phyloP scores from a whole-genome alignment of 2,113 vertebrate species.

The Centropristis striata region DNA sequence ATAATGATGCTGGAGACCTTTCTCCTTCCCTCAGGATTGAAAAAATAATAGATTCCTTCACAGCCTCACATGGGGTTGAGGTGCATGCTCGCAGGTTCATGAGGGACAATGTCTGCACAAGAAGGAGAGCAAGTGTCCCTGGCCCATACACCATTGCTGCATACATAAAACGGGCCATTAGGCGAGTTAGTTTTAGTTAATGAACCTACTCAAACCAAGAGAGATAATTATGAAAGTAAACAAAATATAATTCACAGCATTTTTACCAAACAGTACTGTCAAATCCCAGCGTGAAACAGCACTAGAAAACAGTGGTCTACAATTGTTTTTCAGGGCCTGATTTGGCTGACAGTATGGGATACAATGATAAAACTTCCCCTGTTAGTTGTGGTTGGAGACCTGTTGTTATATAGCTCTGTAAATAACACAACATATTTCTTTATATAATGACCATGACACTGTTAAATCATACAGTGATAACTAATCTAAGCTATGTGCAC shows the following conservation, averaged over 20 bases:
- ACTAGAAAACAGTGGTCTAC: background rate
- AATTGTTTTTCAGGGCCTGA: background rate
- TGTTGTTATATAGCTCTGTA: background rate
- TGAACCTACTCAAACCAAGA: constrained; percentile 39
- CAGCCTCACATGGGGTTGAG: constrained; percentile 89
- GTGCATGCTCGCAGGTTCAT: constrained; percentile 85
- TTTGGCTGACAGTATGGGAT: background rate
- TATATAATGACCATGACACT: background rate
- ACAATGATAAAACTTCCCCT: background rate
- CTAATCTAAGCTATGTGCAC: background rate
- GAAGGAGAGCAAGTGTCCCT: constrained; percentile 82
- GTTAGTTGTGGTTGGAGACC: background rate
- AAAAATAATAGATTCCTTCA: constrained; percentile 93
- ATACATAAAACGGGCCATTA: constrained; percentile 56
- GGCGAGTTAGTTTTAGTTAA: constrained; percentile 51
- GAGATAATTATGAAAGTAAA: constrained; percentile 21
- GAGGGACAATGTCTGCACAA: constrained; percentile 87
- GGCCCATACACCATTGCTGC: constrained; percentile 63
- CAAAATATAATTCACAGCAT: background rate
- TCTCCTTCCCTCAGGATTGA: constrained; percentile 86
- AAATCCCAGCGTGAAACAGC: background rate
- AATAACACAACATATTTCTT: background rate
- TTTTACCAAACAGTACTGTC: background rate
- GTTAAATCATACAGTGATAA: background rate
- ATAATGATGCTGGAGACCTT: constrained; percentile 95